Evolutionary conservation across 2,113 vertebrate species (phyloP).

Genomic region (Nerophis lumbriciformis): DNA sequence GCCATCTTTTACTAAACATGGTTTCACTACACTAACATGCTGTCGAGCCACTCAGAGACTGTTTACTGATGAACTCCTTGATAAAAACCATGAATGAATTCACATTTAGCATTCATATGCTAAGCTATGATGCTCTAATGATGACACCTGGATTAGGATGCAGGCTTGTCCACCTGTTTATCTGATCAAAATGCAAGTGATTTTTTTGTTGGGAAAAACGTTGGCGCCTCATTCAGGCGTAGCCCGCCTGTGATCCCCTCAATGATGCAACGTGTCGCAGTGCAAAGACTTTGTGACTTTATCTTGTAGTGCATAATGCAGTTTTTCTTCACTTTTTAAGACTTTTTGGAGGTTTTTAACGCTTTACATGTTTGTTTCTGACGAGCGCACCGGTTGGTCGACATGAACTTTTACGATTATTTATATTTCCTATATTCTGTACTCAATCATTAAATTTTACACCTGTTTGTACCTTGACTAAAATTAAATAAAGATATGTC

Average conservation of each 20-base stretch:
- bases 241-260: neutral
- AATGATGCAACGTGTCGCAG: neutral
- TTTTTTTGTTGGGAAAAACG: too few species aligned
- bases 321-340: constrained; percentile 41
- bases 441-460: constrained; percentile 65
- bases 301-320: constrained; percentile 23
- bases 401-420: constrained; percentile 57
- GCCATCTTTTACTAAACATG: neutral
- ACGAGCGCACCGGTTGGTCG: neutral
- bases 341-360: constrained; percentile 58
- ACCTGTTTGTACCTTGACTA: constrained; percentile 71
- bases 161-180: neutral
- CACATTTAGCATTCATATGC: neutral
- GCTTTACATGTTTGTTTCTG: constrained; percentile 45
- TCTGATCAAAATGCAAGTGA: too few species aligned
- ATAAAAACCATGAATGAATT: neutral
- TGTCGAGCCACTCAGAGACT: neutral
- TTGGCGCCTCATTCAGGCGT: neutral
- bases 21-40: neutral
- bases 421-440: constrained; percentile 74
- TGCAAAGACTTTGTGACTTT: neutral
- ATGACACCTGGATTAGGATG: neutral
- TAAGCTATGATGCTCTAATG: neutral
- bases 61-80: neutral
- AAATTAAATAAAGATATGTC: constrained; percentile 58